Base-by-base conservation (phyloP, 2,797 vertebrate species). In the Pseudopleuronectes americanus region DNA sequence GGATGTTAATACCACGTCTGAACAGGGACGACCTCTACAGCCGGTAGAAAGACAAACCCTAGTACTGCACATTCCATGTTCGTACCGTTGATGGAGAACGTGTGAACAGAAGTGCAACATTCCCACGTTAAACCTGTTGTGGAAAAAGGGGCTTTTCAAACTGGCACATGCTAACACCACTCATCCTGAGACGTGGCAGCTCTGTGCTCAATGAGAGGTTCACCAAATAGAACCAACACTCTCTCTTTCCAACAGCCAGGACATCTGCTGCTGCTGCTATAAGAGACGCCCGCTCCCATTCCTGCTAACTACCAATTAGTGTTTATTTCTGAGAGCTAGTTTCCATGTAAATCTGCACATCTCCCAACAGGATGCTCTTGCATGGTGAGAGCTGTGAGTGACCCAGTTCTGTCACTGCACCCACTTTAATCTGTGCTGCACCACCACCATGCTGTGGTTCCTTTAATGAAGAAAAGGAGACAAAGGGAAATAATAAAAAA, bases 341-440 rank as follows among this genome's bases (percentile, higher is more conserved):
- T 83, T 75, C 71, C 33, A 1, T 77, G 76, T 74, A 85, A 88
- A 84, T 84, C 80, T 77, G 75, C 83, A 83, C 75, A 73, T 80
- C 64, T 90, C 90, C 82, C 88, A 79, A 73, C 79, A 81, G 87
- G 79, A 86, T 54, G 70, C 80, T 54, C 13, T n/a, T n/a, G 83
- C 74, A 3, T 6, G 41, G 66, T 16, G 64, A 84, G 79, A 76
- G 73, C 82, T 54, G 55, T 87, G 89, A 90, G 55, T 87, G 89
- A 90, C 92, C 92, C 88, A 92, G 84, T 91, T 94, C 92, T 90
- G 91, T 92, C 91, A 89, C 52, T 19, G 59, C 63, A 65, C 8
- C 38, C 68, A 71, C 72, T 87, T 89, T 85, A 79, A 84, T 87
- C 79, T 81, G 26, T 8, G 23, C 83, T 47, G 76, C 79, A 76